These are phyloP conservation scores for Diaphora mendica DNA, from an alignment of 2,888 invertebrate species.

Conservation along the genomic window DNA sequence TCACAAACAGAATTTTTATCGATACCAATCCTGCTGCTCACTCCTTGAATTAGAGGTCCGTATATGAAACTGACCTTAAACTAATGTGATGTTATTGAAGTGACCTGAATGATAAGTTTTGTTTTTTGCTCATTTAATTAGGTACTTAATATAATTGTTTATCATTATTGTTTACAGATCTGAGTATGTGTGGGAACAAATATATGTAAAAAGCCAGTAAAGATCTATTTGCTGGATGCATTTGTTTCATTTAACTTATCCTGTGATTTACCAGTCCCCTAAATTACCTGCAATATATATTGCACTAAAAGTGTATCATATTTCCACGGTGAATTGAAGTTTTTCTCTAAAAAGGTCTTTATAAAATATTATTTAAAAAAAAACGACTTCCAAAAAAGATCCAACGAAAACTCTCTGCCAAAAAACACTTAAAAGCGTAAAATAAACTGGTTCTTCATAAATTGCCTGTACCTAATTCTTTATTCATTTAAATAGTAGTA, in stretches of 20 bases:
- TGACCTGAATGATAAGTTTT: conserved; percentile 45
- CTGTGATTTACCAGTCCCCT: background rate
- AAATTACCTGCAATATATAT: background rate
- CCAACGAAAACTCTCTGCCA: too few species aligned
- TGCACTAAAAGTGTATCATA: too few species aligned
- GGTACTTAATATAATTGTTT: conserved; percentile 43
- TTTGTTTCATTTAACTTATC: conserved; percentile 37
- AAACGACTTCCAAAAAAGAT: too few species aligned
- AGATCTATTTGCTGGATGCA: conserved; percentile 34
- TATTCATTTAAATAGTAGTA: too few species aligned
- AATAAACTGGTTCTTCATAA: too few species aligned
- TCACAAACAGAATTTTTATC: background rate
- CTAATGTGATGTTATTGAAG: conserved; percentile 50
- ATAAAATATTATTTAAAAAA: too few species aligned
- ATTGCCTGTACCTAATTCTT: too few species aligned
- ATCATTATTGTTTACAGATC: conserved; percentile 44
- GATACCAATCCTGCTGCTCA: conserved; percentile 24
- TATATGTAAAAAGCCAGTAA: conserved; percentile 45
- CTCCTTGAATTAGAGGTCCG: conserved; percentile 37
- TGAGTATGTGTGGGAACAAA: conserved; percentile 49
- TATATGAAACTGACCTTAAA: conserved; percentile 38
- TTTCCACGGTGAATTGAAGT: background rate
- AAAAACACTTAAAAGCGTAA: too few species aligned
- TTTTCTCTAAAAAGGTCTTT: background rate
- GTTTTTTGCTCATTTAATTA: conserved; percentile 58